Evolutionary conservation across 2,113 vertebrate species (phyloP).

Genomic region (Paralichthys olivaceus): DNA sequence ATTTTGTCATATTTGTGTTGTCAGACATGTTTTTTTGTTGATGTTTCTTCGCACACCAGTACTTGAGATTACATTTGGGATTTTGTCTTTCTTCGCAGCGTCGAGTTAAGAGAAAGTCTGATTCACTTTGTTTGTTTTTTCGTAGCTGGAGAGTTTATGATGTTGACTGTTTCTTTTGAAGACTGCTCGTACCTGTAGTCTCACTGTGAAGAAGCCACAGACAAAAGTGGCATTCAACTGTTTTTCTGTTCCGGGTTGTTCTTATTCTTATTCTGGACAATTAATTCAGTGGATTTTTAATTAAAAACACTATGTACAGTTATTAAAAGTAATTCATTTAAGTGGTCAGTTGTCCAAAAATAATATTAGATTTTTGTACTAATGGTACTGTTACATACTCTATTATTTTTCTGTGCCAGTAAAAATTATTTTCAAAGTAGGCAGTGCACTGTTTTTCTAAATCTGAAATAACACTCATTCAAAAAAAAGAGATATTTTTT

Average conservation of each 20-base stretch:
- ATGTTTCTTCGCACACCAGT: constrained; percentile 43
- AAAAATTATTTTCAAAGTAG: constrained; percentile 41
- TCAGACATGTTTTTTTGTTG: neutral
- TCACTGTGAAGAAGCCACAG: constrained; percentile 69
- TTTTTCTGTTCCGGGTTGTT: neutral
- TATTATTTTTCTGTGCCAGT: constrained; percentile 41
- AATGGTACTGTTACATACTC: constrained; percentile 20
- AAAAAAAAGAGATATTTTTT: constrained; percentile 27
- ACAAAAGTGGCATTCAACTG: constrained; percentile 17
- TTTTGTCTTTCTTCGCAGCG: constrained; percentile 4
- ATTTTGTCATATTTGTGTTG: constrained; percentile 20
- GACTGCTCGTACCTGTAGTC: constrained; percentile 17
- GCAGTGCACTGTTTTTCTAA: constrained; percentile 57
- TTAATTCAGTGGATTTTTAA: constrained; percentile 4
- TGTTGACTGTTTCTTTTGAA: neutral
- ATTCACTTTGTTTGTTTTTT: neutral
- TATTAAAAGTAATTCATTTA: constrained; percentile 6
- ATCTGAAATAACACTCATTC: constrained; percentile 5
- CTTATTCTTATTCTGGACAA: constrained; percentile 1
- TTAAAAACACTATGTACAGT: constrained; percentile 25
- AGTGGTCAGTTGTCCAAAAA: constrained; percentile 27
- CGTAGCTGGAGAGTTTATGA: neutral
- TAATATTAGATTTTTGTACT: constrained; percentile 6
- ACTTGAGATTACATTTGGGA: constrained; percentile 56
- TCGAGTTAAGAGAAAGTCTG: neutral